Conservation (phyloP, 2,113 vertebrate species). For the Mola mola region DNA sequence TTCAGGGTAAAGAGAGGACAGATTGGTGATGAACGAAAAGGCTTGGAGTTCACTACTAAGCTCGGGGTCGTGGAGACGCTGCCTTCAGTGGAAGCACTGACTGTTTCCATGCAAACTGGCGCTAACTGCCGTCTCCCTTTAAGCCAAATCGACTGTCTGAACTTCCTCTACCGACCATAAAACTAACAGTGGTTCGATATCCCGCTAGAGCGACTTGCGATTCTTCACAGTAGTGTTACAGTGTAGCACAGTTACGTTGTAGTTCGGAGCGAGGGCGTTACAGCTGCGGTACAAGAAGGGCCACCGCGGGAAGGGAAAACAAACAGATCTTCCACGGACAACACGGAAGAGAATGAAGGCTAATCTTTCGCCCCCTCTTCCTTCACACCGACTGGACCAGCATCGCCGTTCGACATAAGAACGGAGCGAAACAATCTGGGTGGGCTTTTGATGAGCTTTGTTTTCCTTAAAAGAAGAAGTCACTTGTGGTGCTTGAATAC, state of each 20-base stretch:
- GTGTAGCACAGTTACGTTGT: constrained; percentile 57
- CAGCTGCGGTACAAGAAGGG: constrained; percentile 42
- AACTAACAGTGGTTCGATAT: constrained; percentile 57
- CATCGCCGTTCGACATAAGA: constrained; percentile 36
- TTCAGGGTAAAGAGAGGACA: constrained; percentile 38
- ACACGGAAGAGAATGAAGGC: constrained; percentile 46
- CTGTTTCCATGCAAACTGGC: constrained; percentile 37
- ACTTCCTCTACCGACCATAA: background rate
- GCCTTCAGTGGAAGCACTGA: constrained; percentile 56
- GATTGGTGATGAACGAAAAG: constrained; percentile 11
- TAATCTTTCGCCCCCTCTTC: constrained; percentile 17
- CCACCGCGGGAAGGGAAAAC: constrained; percentile 27
- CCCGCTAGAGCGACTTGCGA: constrained; percentile 29
- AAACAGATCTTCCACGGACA: constrained; percentile 16
- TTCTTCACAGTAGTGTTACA: constrained; percentile 72
- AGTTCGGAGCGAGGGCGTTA: constrained; percentile 38
- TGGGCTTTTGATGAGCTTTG: constrained; percentile 43
- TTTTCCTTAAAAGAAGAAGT: constrained; percentile 66
- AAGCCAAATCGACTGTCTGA: constrained; percentile 16
- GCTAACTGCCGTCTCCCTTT: constrained; percentile 15
- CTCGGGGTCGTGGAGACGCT: constrained; percentile 24
- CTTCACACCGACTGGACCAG: constrained; percentile 46
- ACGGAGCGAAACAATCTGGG: constrained; percentile 38
- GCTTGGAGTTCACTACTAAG: constrained; percentile 12
- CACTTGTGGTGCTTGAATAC: constrained; percentile 80